These are phyloP conservation scores for Pseudobourletiella spinata DNA, from an alignment of 1,140 invertebrate species.

Conservation along the genomic window DNA sequence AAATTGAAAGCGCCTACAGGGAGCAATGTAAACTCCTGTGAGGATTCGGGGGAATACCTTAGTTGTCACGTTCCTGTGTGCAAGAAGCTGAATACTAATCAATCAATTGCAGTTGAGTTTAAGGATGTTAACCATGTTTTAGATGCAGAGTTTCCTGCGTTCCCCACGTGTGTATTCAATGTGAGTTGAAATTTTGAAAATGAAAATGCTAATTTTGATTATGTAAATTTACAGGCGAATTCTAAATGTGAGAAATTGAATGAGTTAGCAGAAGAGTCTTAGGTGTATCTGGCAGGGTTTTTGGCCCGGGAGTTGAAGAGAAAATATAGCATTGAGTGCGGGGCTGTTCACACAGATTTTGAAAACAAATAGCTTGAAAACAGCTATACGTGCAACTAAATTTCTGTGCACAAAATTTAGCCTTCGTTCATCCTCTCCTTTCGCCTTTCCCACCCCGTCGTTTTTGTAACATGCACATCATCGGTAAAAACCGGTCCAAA, in stretches of 20 bases:
- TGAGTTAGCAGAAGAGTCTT: background rate
- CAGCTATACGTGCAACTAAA: too few relatives aligned
- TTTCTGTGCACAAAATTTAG: too few relatives aligned
- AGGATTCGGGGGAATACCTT: background rate
- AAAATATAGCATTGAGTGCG: background rate
- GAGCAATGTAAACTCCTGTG: background rate
- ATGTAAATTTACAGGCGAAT: background rate
- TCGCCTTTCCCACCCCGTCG: too few relatives aligned
- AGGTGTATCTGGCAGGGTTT: background rate
- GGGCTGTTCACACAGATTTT: too few relatives aligned
- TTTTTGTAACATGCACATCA: too few relatives aligned
- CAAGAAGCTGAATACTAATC: background rate
- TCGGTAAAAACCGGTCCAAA: too few relatives aligned
- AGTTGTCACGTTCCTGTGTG: background rate
- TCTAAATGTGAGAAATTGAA: background rate
- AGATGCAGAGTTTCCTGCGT: too few relatives aligned
- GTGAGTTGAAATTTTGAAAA: background rate
- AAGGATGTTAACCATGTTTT: background rate
- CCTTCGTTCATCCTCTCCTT: too few relatives aligned
- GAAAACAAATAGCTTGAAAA: too few relatives aligned
- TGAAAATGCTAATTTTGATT: background rate
- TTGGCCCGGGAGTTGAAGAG: background rate
- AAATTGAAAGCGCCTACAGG: constrained; percentile 1
- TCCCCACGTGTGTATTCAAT: background rate
- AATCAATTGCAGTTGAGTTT: background rate